Evolutionary conservation across 2,888 invertebrate genomes (phyloP).

Genomic region (Bembecia ichneumoniformis): DNA sequence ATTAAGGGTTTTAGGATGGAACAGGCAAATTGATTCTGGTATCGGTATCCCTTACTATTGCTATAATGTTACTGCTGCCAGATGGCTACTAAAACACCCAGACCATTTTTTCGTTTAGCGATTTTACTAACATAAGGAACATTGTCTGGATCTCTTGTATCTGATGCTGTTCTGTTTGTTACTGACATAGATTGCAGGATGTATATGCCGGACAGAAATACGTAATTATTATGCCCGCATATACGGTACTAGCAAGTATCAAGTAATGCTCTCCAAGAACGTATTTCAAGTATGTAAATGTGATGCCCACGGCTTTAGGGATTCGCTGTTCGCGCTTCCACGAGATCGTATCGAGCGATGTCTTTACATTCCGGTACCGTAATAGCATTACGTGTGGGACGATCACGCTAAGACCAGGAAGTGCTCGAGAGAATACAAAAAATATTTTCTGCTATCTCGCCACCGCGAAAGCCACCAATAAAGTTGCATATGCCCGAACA

Average conservation of each 20-base stretch:
- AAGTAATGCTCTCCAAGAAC: too few species aligned
- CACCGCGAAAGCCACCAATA: constrained; percentile 20
- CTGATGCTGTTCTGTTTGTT: too few species aligned
- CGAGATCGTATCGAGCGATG: not conserved
- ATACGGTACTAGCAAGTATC: not conserved
- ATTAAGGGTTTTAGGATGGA: too few species aligned
- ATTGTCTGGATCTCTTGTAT: too few species aligned
- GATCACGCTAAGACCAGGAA: not conserved
- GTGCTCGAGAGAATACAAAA: constrained; percentile 3
- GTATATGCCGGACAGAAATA: too few species aligned
- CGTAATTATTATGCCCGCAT: not conserved
- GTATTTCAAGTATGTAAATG: not conserved
- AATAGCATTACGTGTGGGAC: not conserved
- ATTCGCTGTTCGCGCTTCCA: not conserved
- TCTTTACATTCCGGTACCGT: not conserved
- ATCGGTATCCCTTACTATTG: too few species aligned
- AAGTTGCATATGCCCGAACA: constrained; percentile 34
- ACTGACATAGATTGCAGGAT: too few species aligned
- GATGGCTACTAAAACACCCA: too few species aligned
- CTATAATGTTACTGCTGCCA: too few species aligned
- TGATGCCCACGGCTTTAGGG: not conserved
- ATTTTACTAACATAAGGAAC: too few species aligned
- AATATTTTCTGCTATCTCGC: constrained; percentile 24
- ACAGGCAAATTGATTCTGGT: too few species aligned
- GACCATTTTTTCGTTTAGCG: too few species aligned